phyloP scores from a whole-genome alignment of 2,888 invertebrate species.

The Argyra leucocephala region DNA sequence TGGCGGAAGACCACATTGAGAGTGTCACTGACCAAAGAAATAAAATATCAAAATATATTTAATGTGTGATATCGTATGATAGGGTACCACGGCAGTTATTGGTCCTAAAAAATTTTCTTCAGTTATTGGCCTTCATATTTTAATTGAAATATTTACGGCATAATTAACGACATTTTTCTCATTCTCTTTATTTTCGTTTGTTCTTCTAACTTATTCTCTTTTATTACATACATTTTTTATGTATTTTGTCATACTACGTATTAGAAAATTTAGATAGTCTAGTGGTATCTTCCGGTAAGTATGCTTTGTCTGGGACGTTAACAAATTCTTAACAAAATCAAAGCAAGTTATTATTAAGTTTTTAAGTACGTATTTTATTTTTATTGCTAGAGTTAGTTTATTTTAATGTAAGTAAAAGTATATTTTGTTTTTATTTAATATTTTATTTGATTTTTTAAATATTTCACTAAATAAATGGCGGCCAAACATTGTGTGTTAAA shows the following conservation, averaged over 20 bases:
- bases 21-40: too few relatives aligned
- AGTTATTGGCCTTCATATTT: not conserved
- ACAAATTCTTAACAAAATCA: not conserved
- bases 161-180: not conserved
- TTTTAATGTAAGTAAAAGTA: not conserved
- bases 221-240: not conserved
- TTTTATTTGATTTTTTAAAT: not conserved
- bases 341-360: not conserved
- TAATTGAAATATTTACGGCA: not conserved
- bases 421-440: too few relatives aligned
- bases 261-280: not conserved
- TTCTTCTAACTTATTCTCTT: not conserved
- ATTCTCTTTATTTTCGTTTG: not conserved
- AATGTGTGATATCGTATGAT: too few relatives aligned
- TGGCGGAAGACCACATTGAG: too few relatives aligned
- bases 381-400: not conserved
- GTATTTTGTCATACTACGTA: not conserved
- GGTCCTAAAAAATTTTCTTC: not conserved
- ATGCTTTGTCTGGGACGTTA: not conserved
- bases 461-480: not conserved
- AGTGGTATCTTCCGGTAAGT: not conserved
- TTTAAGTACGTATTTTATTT: not conserved
- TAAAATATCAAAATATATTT: too few relatives aligned
- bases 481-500: too few relatives aligned
- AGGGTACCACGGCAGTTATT: not conserved